Evolutionary conservation across 2,113 vertebrate genomes (phyloP).

Genomic region (Leucosticte australis): DNA sequence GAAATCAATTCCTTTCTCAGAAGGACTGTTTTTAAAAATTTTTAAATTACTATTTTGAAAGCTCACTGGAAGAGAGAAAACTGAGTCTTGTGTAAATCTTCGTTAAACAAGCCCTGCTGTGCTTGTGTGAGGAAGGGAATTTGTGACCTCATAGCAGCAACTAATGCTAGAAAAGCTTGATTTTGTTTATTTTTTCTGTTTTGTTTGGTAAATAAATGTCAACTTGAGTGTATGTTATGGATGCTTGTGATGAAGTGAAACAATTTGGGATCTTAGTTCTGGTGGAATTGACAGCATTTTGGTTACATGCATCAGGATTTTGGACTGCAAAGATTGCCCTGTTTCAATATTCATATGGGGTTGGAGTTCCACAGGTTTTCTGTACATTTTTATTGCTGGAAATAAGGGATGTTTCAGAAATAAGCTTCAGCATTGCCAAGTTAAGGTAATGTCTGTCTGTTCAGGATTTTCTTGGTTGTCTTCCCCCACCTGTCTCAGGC

Average conservation of each 20-base stretch:
- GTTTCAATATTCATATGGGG: accelerated
- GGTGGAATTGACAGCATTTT: not conserved
- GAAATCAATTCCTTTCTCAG: not conserved
- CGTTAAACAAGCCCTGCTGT: not conserved
- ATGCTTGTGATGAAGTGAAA: not conserved
- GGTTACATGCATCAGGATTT: not conserved
- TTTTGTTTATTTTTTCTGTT: not conserved
- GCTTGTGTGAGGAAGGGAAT: not conserved
- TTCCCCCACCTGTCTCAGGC: not conserved
- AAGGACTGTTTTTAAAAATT: not conserved
- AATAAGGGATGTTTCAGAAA: not conserved
- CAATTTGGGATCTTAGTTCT: not conserved
- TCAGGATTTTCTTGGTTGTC: not conserved
- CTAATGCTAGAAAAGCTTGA: not conserved
- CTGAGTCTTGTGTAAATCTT: not conserved
- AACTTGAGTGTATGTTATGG: not conserved
- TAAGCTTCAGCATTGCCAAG: not conserved
- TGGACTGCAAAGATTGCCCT: not conserved
- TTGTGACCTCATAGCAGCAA: not conserved
- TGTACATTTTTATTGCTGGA: not conserved
- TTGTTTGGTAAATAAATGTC: not conserved
- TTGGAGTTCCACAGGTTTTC: not conserved
- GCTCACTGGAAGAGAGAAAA: not conserved
- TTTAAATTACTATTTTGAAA: not conserved
- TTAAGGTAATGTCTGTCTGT: not conserved